Evolutionary conservation across 2,888 invertebrate species (phyloP).

Genomic region (Oxyscelio sp.): DNA sequence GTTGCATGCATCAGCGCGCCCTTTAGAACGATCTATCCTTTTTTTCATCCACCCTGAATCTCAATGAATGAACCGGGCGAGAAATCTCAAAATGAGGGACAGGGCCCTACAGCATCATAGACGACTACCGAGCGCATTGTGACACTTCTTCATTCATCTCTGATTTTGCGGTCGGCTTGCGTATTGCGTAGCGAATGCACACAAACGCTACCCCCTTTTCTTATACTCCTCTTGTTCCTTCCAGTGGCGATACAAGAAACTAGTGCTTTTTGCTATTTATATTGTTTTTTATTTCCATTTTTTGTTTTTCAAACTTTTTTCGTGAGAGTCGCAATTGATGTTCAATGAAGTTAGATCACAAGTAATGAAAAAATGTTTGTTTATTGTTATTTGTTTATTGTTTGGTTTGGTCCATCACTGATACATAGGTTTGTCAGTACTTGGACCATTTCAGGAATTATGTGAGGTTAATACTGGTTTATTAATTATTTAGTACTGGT

Average conservation of each 20-base stretch:
- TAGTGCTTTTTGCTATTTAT: slow-evolving; percentile 65
- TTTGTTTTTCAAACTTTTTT: slow-evolving; percentile 24
- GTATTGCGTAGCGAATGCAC: slow-evolving; percentile 88
- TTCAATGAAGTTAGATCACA: slow-evolving; percentile 27
- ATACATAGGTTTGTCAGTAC: too few species aligned
- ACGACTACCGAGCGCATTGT: slow-evolving; percentile 73
- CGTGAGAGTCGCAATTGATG: slow-evolving; percentile 58
- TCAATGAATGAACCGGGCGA: slow-evolving; percentile 82
- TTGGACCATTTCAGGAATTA: too few species aligned
- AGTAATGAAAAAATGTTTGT: slow-evolving; percentile 52
- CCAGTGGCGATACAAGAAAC: slow-evolving; percentile 65
- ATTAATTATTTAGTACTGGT: too few species aligned
- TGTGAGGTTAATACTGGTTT: too few species aligned
- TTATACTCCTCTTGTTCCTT: slow-evolving; percentile 49
- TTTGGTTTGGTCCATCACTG: too few species aligned
- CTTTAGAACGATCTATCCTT: slow-evolving; percentile 86
- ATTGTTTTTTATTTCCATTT: slow-evolving; percentile 35
- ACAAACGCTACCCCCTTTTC: slow-evolving; percentile 77
- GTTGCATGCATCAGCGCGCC: too few species aligned
- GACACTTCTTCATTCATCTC: slow-evolving; percentile 87
- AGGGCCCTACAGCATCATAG: slow-evolving; percentile 72
- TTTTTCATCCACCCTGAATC: slow-evolving; percentile 79
- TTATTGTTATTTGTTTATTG: slow-evolving; percentile 66
- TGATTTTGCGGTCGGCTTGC: slow-evolving; percentile 89
- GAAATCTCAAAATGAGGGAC: slow-evolving; percentile 71